These are phyloP conservation scores for Drosophila simulans DNA, from an alignment of 1,140 invertebrate genomes.

Conservation along the genomic window DNA sequence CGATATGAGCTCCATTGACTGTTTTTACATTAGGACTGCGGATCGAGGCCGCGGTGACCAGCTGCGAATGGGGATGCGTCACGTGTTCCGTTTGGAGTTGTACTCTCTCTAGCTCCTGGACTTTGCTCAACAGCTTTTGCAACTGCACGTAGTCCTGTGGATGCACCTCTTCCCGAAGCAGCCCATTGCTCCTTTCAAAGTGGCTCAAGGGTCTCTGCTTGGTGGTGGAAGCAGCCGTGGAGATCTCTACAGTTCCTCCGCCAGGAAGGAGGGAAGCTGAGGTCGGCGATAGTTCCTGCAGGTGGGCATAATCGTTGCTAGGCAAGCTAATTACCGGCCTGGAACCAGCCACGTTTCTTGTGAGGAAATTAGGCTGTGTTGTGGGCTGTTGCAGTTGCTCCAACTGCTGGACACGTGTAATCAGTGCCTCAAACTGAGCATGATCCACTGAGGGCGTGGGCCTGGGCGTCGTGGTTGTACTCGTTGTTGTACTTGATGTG, in stretches of 20 bases:
- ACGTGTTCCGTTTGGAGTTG: conserved; percentile 48
- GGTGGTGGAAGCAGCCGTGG: conserved; percentile 65
- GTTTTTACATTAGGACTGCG: conserved; percentile 71
- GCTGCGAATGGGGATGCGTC: conserved; percentile 23
- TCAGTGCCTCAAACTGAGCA: conserved; percentile 69
- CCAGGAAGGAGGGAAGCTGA: background rate
- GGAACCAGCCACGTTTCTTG: conserved; percentile 61
- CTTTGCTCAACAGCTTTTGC: conserved; percentile 78
- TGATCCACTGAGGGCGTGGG: conserved; percentile 56
- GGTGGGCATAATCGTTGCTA: conserved; percentile 73
- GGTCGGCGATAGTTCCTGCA: conserved; percentile 54
- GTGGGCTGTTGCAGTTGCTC: conserved; percentile 73
- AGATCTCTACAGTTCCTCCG: conserved; percentile 60
- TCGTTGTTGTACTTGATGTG: conserved; percentile 1
- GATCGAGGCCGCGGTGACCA: conserved; percentile 72
- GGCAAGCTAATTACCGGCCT: conserved; percentile 32
- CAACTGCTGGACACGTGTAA: conserved; percentile 76
- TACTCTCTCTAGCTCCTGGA: conserved; percentile 82
- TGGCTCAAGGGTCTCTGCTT: conserved; percentile 54
- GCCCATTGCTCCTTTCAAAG: conserved; percentile 71
- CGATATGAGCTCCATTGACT: conserved; percentile 64
- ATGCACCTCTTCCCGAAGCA: conserved; percentile 64
- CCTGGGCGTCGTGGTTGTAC: conserved; percentile 28
- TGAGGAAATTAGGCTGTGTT: conserved; percentile 65
- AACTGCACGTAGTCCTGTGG: conserved; percentile 80